Base-by-base conservation (phyloP, 1,140 invertebrate genomes). In the Berghia stephanieae region DNA sequence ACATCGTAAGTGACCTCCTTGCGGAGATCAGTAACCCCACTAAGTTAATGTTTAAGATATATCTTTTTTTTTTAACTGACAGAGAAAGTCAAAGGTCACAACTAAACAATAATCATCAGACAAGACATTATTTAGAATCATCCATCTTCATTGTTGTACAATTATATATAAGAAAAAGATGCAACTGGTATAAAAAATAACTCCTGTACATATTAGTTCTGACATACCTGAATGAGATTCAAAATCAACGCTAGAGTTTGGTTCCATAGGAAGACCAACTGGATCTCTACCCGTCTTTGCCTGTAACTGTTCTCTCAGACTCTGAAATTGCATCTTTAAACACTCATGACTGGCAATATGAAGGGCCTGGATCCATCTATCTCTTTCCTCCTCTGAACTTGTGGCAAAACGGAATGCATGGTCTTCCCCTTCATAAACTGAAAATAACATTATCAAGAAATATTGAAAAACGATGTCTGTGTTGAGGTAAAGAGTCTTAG, bases 331-430 rank as follows among this genome's bases (percentile, higher is more conserved):
- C 79, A 93, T 92, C 83, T 94, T 91, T 86, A 98, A 93, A 80
- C 93, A 93, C 68, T 94, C 93, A 89, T 96, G 96, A 79, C 95
- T 96, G 2, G 95, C 95, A 76, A 93, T 90, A 84, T 96, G 93
- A 71, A 98, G 93, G 10, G 93, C 92, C 86, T 96, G 93, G 76
- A 98, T 91, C 97, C 97, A 98, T 66, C 93, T 91, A 80, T 94
- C 93, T 27, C 97, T 91, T 78, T 98, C 96, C 43, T 91, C 91
- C 85, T 95, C 93, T n/a, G 94, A 92, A 44, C 92, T 91, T 13
- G 95, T 93, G 24, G 93, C 94, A 82, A 98, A 91, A 81, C 94
- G 93, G 88, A 96, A 94, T 78, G 82, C 77, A n/a, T 82, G 76
- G 10, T 89, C 88, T 81, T 95, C 95, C 75, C 95, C 94, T 90